Evolutionary conservation across 2,888 invertebrate genomes (phyloP), one percentile per base, ranked within the genome.

Genomic region (Bedellia somnulentella): DNA sequence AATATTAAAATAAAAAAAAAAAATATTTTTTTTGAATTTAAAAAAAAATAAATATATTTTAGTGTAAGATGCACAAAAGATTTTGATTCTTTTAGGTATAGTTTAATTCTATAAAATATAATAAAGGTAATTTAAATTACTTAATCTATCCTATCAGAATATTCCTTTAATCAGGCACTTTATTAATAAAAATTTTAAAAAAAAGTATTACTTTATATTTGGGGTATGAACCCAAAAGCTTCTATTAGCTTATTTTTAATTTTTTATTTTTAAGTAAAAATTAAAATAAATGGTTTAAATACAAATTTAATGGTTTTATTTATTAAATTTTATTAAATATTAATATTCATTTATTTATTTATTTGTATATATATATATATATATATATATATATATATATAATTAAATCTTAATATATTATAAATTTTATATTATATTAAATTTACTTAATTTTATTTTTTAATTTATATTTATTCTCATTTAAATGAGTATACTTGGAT

Each of bases 151-250:
- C 66, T 64, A 63, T 66, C 66, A 66, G 61, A 64, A 60, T 66
- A 66, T 60, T 48, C 64, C 62, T 66, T 63, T 61, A n/a, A 43
- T 63, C 64, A 64, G 66, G 66, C 66, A 63, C 62, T 62, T 61
- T 61, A 60, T 64, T 60, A n/a, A n/a, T n/a, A n/a, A n/a, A n/a
- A n/a, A n/a, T 46, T 66, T 71, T 64, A 71, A 66, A 61, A 67
- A 67, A 64, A 56, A 49, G 44, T 14, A 45, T 50, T 55, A 47
- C 60, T 75, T 64, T 73, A 78, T 50, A 73, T 60, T 73, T 78
- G 79, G 57, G 73, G 78, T 80, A 80, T 81, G 79, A 81, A 73
- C 73, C 75, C 80, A 80, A 70, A 54, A 80, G 80, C 81, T 80
- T 81, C 43, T 33, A 58, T 78, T 79, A 78, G 78, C 78, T 61